These are phyloP conservation scores for Polyommatus icarus DNA, from an alignment of 2,888 invertebrate species.

Conservation along the genomic window DNA sequence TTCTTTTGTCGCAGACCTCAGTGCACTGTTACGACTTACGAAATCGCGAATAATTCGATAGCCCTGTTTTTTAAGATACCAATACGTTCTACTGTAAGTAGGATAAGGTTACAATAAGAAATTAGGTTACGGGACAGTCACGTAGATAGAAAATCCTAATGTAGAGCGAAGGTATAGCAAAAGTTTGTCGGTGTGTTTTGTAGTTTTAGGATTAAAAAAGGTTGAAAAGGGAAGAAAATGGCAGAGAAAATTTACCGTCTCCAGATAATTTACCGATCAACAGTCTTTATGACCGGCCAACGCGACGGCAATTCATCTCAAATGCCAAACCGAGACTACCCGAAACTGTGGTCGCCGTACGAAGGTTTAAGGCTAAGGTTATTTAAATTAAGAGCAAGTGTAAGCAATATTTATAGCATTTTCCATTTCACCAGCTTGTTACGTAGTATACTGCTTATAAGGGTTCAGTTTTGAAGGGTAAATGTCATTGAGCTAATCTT, in stretches of 20 bases:
- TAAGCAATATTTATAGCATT: conserved; percentile 22
- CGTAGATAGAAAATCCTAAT: neutral
- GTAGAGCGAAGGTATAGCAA: neutral
- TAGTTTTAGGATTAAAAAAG: neutral
- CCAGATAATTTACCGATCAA: neutral
- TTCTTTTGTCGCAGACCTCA: conserved; percentile 17
- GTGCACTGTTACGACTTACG: neutral
- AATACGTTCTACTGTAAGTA: conserved; percentile 3
- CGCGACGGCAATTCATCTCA: neutral
- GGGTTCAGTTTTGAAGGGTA: conserved; percentile 25
- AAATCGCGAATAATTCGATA: neutral
- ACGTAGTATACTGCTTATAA: neutral
- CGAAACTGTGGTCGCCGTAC: neutral
- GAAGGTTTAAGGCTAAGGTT: conserved; percentile 15
- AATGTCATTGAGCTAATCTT: conserved; percentile 19
- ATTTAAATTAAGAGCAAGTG: conserved; percentile 1
- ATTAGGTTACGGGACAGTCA: neutral
- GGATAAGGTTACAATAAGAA: conserved; percentile 12
- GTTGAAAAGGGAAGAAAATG: neutral
- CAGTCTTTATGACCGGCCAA: neutral
- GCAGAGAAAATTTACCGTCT: neutral
- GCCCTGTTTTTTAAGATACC: conserved; percentile 1
- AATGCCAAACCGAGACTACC: conserved; percentile 22
- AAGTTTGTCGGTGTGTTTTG: neutral
- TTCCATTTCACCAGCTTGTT: conserved; percentile 11